Conservation (phyloP, 2,797 vertebrate genomes). For the Tarsius wallacei region DNA sequence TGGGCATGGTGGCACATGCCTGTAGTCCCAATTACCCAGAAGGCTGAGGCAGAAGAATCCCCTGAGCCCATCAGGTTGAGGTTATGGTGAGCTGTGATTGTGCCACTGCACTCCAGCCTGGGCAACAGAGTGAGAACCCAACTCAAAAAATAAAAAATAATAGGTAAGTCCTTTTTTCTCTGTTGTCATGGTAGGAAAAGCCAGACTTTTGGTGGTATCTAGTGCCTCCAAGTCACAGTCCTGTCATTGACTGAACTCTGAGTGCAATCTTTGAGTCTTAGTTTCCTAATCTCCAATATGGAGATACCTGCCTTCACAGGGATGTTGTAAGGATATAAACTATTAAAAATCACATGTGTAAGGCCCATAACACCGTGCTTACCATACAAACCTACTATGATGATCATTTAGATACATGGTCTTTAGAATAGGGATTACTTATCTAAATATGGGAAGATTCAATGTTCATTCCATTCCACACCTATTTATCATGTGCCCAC, state of each 20-base stretch:
- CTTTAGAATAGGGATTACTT: background rate
- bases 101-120: too few relatives aligned
- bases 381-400: rapidly evolving
- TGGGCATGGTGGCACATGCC: too few relatives aligned
- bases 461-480: background rate
- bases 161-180: background rate
- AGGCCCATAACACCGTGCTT: background rate
- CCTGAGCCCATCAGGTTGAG: too few relatives aligned
- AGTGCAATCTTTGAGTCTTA: background rate
- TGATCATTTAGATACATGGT: background rate
- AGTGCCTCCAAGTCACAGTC: background rate
- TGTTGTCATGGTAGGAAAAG: background rate
- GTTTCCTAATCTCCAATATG: background rate
- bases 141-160: background rate
- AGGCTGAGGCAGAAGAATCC: too few relatives aligned
- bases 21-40: too few relatives aligned
- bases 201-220: background rate
- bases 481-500: background rate
- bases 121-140: too few relatives aligned
- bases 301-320: background rate
- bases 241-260: background rate
- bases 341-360: background rate
- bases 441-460: too few relatives aligned
- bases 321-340: background rate
- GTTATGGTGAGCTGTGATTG: too few relatives aligned